Conservation (phyloP, 2,888 invertebrate species). For the Plebejus argus region DNA sequence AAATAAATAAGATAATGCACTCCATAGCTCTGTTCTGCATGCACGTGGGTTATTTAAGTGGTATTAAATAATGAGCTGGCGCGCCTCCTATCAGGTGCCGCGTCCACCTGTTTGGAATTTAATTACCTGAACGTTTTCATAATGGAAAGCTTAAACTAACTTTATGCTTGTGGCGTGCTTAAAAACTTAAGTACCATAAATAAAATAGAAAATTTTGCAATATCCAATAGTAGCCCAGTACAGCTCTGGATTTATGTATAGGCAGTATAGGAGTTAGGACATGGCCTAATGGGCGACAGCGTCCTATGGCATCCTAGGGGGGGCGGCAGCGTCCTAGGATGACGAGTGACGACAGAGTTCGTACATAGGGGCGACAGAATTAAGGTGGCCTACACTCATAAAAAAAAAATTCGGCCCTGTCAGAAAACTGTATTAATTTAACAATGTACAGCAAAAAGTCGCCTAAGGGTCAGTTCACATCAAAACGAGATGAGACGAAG, state of each 20-base stretch:
- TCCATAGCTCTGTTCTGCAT: slow-evolving; percentile 43
- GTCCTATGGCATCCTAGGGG: no score
- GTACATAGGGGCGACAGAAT: no score
- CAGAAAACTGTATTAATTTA: no score
- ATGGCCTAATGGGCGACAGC: no score
- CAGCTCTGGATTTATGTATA: neutral
- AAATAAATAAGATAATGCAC: slow-evolving; percentile 29
- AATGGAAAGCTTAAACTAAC: neutral
- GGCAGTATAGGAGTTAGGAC: no score
- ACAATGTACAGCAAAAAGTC: no score
- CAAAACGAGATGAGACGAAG: no score
- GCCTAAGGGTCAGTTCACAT: no score
- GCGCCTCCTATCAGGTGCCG: slow-evolving; percentile 41
- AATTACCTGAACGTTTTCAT: slow-evolving; percentile 4
- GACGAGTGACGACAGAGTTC: no score
- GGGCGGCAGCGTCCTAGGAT: no score
- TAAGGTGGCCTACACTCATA: no score
- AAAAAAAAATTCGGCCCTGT: no score
- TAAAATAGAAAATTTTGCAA: neutral
- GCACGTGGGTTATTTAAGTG: slow-evolving; percentile 51
- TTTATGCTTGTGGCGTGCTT: neutral
- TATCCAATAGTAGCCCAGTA: neutral
- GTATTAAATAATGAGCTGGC: slow-evolving; percentile 71
- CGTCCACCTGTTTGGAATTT: slow-evolving; percentile 1
- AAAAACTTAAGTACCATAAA: neutral